Evolutionary conservation across 2,113 vertebrate genomes (phyloP).

Genomic region (Polypterus senegalus): DNA sequence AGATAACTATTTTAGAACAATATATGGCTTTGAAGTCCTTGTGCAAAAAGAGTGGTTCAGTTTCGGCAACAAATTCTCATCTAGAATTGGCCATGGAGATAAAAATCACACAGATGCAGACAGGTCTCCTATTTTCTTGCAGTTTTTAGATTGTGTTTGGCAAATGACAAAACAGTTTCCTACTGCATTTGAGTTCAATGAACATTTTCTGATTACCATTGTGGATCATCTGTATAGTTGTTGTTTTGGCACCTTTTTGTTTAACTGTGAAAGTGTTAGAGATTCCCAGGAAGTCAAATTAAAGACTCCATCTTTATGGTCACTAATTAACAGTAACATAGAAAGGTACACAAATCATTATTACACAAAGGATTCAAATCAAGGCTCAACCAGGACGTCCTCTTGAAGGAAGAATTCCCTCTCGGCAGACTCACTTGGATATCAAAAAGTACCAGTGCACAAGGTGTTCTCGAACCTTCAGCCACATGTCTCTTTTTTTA

Average conservation of each 20-base stretch:
- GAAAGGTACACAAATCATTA: too few relatives aligned
- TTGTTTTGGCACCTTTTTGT: conserved; percentile 89
- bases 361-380: too few relatives aligned
- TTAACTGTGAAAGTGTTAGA: conserved; percentile 74
- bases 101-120: conserved; percentile 94
- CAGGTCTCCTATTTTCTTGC: conserved; percentile 88
- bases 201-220: conserved; percentile 77
- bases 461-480: conserved; percentile 87
- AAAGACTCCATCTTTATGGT: too few relatives aligned
- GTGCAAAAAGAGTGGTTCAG: conserved; percentile 94
- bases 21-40: conserved; percentile 81
- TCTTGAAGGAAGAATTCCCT: too few relatives aligned
- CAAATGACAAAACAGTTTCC: conserved; percentile 99
- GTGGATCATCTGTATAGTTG: conserved; percentile 96
- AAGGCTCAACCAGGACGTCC: too few relatives aligned
- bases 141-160: conserved; percentile 96
- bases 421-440: conserved; percentile 93
- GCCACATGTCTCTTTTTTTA: conserved; percentile 94
- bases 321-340: too few relatives aligned
- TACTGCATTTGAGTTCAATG: conserved; percentile 95
- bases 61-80: conserved; percentile 91
- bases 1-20: conserved; percentile 82
- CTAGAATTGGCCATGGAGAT: conserved; percentile 91
- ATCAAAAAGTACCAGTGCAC: conserved; percentile 95
- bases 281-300: conserved; percentile 75